phyloP scores from a whole-genome alignment of 2,113 vertebrate species.

The Pica pica region DNA sequence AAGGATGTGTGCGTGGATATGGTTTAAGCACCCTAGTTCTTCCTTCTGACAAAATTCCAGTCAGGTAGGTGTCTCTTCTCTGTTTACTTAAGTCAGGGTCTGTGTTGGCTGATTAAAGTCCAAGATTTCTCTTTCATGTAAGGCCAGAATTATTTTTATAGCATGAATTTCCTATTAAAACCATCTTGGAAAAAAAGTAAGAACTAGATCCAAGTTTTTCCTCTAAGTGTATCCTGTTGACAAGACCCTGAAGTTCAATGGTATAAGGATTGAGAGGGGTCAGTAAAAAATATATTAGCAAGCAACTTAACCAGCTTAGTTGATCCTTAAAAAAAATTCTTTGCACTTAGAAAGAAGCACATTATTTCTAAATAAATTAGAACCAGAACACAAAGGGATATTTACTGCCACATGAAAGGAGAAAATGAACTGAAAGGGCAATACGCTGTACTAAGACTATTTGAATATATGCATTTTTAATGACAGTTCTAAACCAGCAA shows the following conservation, averaged over 20 bases:
- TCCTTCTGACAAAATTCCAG: background rate
- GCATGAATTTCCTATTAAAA: background rate
- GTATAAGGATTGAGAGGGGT: background rate
- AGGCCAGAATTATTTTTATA: background rate
- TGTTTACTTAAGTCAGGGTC: background rate
- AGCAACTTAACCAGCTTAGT: background rate
- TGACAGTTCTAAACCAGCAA: conserved; percentile 59
- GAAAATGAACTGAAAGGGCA: conserved; percentile 38
- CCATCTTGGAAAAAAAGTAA: background rate
- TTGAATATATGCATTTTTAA: conserved; percentile 65
- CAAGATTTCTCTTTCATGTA: background rate
- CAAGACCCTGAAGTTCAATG: background rate
- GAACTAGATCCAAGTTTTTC: background rate
- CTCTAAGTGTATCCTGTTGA: background rate
- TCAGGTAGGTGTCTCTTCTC: background rate
- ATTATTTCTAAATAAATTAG: conserved; percentile 56
- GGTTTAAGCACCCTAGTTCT: background rate
- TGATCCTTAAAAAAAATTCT: background rate
- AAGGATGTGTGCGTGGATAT: background rate
- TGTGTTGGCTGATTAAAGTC: background rate
- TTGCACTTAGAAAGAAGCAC: background rate
- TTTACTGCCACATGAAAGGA: conserved; percentile 48
- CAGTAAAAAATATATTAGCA: background rate
- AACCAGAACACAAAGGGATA: conserved; percentile 27
- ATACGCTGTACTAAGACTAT: background rate